A percentile compares a stretch with the other conserved stretches of the same genome.
Conservation (phyloP, 2,113 vertebrate genomes). For the Syrmaticus mikado region DNA sequence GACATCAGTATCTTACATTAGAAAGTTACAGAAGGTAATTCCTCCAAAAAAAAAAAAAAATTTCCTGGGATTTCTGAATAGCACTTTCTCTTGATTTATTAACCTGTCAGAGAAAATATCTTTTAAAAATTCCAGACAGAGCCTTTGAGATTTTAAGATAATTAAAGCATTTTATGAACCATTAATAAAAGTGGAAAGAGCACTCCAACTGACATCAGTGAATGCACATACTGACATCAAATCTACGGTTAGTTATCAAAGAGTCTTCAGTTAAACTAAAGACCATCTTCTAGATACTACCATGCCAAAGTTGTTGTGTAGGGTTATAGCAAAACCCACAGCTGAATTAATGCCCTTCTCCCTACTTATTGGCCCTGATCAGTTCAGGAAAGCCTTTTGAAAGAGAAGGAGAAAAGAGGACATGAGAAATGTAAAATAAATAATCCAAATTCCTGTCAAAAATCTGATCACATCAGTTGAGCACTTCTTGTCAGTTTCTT, state of each 20-base stretch:
- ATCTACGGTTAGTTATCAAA: neutral
- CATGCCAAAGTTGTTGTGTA: neutral
- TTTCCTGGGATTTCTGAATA: neutral
- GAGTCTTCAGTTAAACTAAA: neutral
- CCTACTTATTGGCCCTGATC: neutral
- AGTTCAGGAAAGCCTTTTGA: neutral
- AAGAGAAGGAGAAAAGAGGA: neutral
- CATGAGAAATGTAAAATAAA: neutral
- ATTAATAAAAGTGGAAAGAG: neutral
- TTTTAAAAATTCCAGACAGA: neutral
- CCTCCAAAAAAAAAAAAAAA: neutral
- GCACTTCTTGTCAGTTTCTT: neutral
- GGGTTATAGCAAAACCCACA: fast-evolving
- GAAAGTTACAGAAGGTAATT: neutral
- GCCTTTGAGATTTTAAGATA: neutral
- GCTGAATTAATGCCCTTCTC: neutral
- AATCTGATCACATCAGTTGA: neutral
- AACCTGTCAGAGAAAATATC: neutral
- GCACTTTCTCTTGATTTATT: neutral
- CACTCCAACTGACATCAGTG: neutral
- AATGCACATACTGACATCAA: neutral
- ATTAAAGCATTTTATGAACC: neutral
- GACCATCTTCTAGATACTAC: neutral
- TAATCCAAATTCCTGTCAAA: neutral
- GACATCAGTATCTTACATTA: neutral